Percentiles rank a stretch among this genome's conserved stretches.
Conservation (phyloP, 2,888 invertebrate genomes). For the Agrochola macilenta region DNA sequence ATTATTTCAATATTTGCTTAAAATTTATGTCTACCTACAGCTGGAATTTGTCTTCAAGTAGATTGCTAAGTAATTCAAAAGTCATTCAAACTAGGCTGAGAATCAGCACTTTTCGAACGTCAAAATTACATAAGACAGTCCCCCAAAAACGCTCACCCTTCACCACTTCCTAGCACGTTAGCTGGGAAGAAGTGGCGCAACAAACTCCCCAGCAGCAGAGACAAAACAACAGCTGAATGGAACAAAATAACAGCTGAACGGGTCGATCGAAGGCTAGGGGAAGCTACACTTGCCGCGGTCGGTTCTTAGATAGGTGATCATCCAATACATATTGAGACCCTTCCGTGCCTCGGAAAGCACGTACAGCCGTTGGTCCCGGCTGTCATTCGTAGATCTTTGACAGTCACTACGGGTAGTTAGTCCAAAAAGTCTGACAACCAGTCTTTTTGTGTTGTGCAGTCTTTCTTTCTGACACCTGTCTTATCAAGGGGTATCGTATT, state of each 20-base stretch:
- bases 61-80: not conserved
- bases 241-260: too few species aligned
- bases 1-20: not conserved
- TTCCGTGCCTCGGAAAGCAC: not conserved
- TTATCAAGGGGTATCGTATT: too few species aligned
- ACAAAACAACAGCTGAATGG: too few species aligned
- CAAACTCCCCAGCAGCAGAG: too few species aligned
- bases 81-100: too few species aligned
- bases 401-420: too few species aligned
- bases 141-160: too few species aligned
- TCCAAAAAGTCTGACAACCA: not conserved
- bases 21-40: not conserved
- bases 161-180: too few species aligned
- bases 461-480: too few species aligned
- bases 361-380: not conserved
- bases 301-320: not conserved
- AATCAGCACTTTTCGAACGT: too few species aligned
- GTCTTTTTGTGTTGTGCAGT: not conserved
- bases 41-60: not conserved
- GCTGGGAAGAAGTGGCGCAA: too few species aligned
- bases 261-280: not conserved
- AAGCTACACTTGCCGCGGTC: not conserved
- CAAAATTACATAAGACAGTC: too few species aligned
- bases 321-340: not conserved
- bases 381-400: not conserved